Evolutionary conservation across 2,797 vertebrate species (phyloP).

Genomic region (Craterocephalus amniculus): DNA sequence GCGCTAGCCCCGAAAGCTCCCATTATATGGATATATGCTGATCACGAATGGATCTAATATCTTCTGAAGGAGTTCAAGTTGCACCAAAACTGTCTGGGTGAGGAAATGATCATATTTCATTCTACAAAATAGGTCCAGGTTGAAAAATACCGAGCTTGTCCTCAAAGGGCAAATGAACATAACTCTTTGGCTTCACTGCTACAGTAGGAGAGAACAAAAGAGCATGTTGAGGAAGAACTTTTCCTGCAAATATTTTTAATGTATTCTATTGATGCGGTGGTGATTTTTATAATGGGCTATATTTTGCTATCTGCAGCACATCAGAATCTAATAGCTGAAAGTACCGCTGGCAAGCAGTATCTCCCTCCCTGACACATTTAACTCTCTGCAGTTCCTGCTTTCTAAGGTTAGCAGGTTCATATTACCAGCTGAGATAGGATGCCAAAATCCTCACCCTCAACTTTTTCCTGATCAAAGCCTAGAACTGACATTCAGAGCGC

Average conservation of each 20-base stretch:
- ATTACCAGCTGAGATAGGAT: slow-evolving; percentile 77
- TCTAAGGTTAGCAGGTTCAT: slow-evolving; percentile 82
- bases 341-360: slow-evolving; percentile 79
- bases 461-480: slow-evolving; percentile 79
- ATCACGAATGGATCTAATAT: too few relatives aligned
- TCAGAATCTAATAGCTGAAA: slow-evolving; percentile 79
- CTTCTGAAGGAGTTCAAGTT: too few relatives aligned
- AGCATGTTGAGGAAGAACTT: slow-evolving; percentile 45
- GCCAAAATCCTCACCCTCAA: slow-evolving; percentile 80
- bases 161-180: slow-evolving; percentile 45
- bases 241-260: slow-evolving; percentile 67
- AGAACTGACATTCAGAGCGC: slow-evolving; percentile 78
- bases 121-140: too few relatives aligned
- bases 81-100: too few relatives aligned
- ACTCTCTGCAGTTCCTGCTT: slow-evolving; percentile 76
- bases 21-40: too few relatives aligned
- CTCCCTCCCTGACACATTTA: slow-evolving; percentile 79
- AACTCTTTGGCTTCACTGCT: slow-evolving; percentile 4
- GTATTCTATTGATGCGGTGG: slow-evolving; percentile 64
- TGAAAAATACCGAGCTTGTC: too few relatives aligned
- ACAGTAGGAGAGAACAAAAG: slow-evolving; percentile 6
- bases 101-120: too few relatives aligned
- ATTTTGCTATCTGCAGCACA: slow-evolving; percentile 72
- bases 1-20: too few relatives aligned
- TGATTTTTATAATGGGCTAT: slow-evolving; percentile 77